Evolutionary conservation across 2,113 vertebrate genomes (phyloP), one percentile per base, ranked within the genome.

Genomic region (Hippoglossus stenolepis): DNA sequence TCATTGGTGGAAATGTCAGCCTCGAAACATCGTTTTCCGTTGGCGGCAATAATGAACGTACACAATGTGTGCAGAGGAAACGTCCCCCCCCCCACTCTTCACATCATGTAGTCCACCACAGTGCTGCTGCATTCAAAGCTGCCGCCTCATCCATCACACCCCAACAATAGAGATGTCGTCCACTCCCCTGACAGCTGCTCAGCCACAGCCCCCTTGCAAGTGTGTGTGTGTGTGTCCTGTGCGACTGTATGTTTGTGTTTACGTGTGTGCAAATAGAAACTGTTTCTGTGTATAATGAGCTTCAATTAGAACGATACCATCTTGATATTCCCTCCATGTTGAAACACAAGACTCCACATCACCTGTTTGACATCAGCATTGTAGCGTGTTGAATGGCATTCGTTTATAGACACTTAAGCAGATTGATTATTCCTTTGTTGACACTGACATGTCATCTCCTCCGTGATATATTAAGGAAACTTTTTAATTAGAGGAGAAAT

Each of bases 81-180:
- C 57, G 1, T 38, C 9, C 6, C n/a, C 58, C 54, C 31, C 31
- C 5, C 31, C 5, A 6, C 6, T 2, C 35, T 2, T 5, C 24
- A 26, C 57, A 4, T 11, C 4, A 26, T 80, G 56, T 62, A 74
- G 88, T 83, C 58, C 62, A 59, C 26, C 61, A 80, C 73, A 58
- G 57, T 12, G 40, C 40, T 18, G 15, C 31, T 63, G 60, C 53
- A 68, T 78, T 80, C 78, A 64, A 80, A 81, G 82, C 68, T 79
- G 28, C 66, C 65, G 13, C 65, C 83, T 87, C 87, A 89, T 91
- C 83, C 79, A 90, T 93, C 91, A 92, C 65, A 15, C 77, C 81
- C 85, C 85, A 86, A 91, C 86, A 92, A 91, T 84, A 77, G 84
- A 83, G 80, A 87, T 60, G 79, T 86, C 77, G 58, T 75, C 76